A percentile compares a stretch with the other conserved stretches of the same genome.
These are phyloP conservation scores for Limnothrissa miodon DNA, from an alignment of 2,113 vertebrate genomes.

Conservation along the genomic window DNA sequence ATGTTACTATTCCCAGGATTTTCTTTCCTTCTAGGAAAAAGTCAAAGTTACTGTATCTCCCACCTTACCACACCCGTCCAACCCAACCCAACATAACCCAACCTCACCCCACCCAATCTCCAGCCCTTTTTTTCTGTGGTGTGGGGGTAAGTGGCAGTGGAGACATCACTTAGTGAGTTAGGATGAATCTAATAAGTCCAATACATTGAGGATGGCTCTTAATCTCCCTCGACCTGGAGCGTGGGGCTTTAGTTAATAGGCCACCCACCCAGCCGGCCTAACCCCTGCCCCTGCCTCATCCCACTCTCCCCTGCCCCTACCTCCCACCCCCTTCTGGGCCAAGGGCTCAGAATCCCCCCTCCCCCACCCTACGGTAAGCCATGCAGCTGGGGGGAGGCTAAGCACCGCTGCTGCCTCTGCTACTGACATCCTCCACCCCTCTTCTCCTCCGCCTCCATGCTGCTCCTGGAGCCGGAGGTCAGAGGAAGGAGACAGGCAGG, in stretches of 20 bases:
- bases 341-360: neutral
- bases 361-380: neutral
- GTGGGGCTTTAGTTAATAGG: constrained; percentile 18
- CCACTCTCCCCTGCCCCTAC: neutral
- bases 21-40: neutral
- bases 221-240: constrained; percentile 13
- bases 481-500: neutral
- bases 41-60: constrained; percentile 8
- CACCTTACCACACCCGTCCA: neutral
- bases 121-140: neutral
- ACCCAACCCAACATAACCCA: neutral
- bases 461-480: neutral
- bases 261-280: neutral
- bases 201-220: constrained; percentile 12
- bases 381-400: neutral
- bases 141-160: neutral
- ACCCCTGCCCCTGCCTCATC: neutral
- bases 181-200: constrained; percentile 6
- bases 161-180: neutral
- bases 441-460: neutral
- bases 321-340: neutral
- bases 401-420: neutral
- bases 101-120: neutral
- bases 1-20: neutral
- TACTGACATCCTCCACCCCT: neutral